Evolutionary conservation across 1,140 invertebrate species (phyloP).

Genomic region (Leptopilina boulardi): DNA sequence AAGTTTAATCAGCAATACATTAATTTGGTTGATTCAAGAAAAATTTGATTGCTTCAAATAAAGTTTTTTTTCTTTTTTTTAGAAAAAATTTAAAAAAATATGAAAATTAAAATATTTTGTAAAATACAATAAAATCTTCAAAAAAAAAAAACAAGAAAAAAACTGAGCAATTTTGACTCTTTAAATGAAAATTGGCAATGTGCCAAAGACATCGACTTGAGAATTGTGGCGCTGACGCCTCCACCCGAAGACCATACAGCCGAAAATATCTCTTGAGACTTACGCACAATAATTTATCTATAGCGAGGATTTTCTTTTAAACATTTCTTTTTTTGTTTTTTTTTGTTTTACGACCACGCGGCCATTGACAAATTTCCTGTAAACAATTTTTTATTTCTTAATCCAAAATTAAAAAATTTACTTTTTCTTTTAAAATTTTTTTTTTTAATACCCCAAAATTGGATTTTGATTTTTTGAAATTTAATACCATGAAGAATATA

Average conservation of each 20-base stretch:
- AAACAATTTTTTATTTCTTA: not conserved
- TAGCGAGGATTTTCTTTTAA: not conserved
- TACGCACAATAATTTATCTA: constrained; percentile 9
- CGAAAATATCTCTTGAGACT: constrained; percentile 9
- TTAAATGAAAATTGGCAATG: constrained; percentile 16
- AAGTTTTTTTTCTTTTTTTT: too few species aligned
- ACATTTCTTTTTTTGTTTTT: too few species aligned
- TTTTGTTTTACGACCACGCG: constrained; percentile 18
- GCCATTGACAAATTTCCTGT: constrained; percentile 11
- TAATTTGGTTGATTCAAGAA: too few species aligned
- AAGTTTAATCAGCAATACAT: too few species aligned
- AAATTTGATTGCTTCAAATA: too few species aligned
- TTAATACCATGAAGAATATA: too few species aligned
- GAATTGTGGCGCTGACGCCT: constrained; percentile 14
- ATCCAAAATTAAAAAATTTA: not conserved
- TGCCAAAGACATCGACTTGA: constrained; percentile 14
- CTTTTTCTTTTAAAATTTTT: not conserved
- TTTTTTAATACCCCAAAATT: not conserved
- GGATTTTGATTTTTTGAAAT: not conserved
- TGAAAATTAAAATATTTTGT: not conserved
- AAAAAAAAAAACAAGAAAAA: too few species aligned
- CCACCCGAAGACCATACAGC: not conserved
- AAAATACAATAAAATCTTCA: not conserved
- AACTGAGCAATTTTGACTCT: constrained; percentile 19
- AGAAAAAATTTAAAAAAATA: too few species aligned